These are phyloP conservation scores for Agelaius tricolor DNA, from an alignment of 2,113 vertebrate species.

Conservation along the genomic window DNA sequence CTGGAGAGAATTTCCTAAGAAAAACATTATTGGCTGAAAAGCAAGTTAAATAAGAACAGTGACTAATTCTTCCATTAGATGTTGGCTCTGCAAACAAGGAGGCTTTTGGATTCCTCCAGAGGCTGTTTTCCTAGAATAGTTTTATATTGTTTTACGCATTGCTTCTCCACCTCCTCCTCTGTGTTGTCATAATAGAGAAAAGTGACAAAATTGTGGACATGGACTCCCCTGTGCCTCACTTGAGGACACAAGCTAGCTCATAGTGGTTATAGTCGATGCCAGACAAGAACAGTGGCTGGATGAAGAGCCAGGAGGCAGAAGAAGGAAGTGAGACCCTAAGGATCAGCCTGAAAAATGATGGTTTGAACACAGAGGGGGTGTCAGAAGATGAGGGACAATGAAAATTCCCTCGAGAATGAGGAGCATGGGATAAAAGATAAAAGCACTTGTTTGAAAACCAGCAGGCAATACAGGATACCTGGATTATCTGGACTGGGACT, in stretches of 20 bases:
- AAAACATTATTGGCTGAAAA: background rate
- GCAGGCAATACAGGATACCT: background rate
- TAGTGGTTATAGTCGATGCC: fast-evolving
- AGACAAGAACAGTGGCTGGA: background rate
- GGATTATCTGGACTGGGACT: background rate
- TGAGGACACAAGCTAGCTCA: background rate
- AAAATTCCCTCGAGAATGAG: background rate
- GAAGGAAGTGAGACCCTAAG: background rate
- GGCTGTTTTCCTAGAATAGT: background rate
- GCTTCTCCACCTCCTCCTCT: background rate
- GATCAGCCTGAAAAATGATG: background rate
- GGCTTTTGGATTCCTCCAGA: background rate
- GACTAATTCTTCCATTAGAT: background rate
- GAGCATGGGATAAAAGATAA: background rate
- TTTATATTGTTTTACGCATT: background rate
- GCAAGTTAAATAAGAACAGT: background rate
- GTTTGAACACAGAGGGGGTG: background rate
- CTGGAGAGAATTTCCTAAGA: background rate
- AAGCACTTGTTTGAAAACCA: background rate
- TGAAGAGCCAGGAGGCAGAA: background rate
- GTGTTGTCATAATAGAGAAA: background rate
- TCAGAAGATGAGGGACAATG: background rate
- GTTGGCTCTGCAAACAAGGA: background rate
- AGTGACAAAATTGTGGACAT: background rate
- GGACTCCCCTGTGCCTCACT: background rate